phyloP scores from a whole-genome alignment of 2,113 vertebrate genomes.

The Coregonus clupeaformis region DNA sequence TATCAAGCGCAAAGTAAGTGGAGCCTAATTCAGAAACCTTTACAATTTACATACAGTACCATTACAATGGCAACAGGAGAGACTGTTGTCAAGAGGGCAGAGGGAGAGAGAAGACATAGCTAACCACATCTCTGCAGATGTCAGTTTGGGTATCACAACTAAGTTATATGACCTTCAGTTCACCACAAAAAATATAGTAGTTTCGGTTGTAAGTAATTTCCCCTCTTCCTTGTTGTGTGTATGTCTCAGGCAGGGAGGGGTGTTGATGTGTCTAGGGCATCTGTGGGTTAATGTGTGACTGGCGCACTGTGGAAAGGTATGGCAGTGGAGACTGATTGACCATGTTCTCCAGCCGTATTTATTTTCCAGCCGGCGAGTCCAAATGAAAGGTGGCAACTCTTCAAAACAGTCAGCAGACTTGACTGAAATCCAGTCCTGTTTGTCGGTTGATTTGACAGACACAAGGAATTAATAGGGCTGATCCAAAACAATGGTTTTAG shows the following conservation, averaged over 20 bases:
- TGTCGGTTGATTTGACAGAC: constrained; percentile 14
- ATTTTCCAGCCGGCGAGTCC: background rate
- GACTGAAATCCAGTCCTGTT: constrained; percentile 14
- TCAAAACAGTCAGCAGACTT: constrained; percentile 8
- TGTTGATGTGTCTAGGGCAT: background rate
- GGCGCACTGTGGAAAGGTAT: background rate
- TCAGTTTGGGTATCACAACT: no score
- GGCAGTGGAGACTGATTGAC: background rate
- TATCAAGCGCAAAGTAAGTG: constrained; percentile 86
- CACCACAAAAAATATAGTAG: no score
- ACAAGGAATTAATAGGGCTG: constrained; percentile 26
- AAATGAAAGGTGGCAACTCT: constrained; percentile 14
- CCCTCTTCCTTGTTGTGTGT: no score
- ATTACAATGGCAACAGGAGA: no score
- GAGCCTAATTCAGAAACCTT: no score
- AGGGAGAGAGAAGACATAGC: no score
- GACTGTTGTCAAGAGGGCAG: no score
- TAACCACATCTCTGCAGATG: no score
- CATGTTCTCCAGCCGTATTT: background rate
- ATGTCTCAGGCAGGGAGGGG: no score
- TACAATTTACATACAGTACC: no score
- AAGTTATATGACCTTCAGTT: no score
- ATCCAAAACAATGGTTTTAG: constrained; percentile 12
- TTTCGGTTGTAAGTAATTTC: no score
- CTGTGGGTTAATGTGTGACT: constrained; percentile 41